Percentiles rank a stretch among this genome's conserved stretches.
phyloP scores from a whole-genome alignment of 2,888 invertebrate genomes.

The Yponomeuta cagnagella region DNA sequence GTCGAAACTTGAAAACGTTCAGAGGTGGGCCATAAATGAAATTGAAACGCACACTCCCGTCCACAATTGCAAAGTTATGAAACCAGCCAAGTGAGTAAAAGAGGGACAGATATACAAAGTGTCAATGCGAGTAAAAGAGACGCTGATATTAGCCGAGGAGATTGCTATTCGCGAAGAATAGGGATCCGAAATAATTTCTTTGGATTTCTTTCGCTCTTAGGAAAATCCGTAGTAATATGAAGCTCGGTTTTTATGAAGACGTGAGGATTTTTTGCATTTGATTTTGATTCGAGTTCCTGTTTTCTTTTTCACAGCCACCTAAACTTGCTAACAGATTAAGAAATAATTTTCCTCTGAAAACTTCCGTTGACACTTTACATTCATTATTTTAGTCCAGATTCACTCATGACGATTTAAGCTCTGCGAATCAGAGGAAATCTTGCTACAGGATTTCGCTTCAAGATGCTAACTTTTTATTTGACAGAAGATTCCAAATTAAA shows the following conservation, averaged over 20 bases:
- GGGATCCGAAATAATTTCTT: constrained; percentile 1
- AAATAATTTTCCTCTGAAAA: no score
- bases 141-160: background rate
- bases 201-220: background rate
- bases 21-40: constrained; percentile 9
- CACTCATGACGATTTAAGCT: no score
- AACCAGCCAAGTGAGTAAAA: background rate
- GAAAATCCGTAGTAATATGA: background rate
- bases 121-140: background rate
- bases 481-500: no score
- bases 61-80: constrained; percentile 5
- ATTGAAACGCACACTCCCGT: constrained; percentile 8
- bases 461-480: no score
- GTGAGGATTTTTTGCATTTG: background rate
- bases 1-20: constrained; percentile 8
- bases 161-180: background rate
- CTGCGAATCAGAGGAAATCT: no score
- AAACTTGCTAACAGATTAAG: no score
- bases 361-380: no score
- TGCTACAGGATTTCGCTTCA: no score
- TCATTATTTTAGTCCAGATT: no score
- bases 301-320: background rate
- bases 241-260: background rate
- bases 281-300: background rate
- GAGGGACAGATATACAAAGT: background rate